A percentile compares a stretch with the other conserved stretches of the same genome.
Evolutionary conservation across 2,113 vertebrate species (phyloP).

Genomic region (Rhagologus leucostigma): DNA sequence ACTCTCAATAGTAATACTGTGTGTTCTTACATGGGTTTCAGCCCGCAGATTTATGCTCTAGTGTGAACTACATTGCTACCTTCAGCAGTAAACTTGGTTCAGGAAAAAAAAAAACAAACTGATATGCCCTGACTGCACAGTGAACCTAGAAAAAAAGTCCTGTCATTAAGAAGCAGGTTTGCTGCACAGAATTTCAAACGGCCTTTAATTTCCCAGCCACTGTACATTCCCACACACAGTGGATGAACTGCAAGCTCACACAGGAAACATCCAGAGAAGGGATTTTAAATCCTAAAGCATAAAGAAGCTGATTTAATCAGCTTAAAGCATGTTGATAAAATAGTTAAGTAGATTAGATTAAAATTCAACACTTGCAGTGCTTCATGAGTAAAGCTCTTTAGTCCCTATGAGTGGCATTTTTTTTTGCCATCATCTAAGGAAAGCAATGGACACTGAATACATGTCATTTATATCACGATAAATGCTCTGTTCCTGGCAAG

Average conservation of each 20-base stretch:
- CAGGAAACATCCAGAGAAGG: neutral
- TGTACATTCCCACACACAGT: neutral
- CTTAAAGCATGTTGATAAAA: slow-evolving; percentile 15
- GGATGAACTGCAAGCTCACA: neutral
- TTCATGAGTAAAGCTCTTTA: neutral
- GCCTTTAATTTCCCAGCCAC: slow-evolving; percentile 11
- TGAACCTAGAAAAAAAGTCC: neutral
- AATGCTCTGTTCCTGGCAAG: neutral
- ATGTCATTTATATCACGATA: neutral
- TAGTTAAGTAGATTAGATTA: slow-evolving; percentile 13
- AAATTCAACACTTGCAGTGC: neutral
- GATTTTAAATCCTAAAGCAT: slow-evolving; percentile 4
- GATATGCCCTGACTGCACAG: neutral
- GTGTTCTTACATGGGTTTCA: neutral
- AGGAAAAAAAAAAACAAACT: neutral
- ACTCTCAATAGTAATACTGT: neutral
- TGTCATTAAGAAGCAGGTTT: neutral
- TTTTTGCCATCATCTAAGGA: neutral
- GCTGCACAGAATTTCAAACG: slow-evolving; percentile 13
- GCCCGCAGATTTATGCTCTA: slow-evolving; percentile 12
- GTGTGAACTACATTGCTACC: neutral
- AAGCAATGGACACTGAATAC: neutral
- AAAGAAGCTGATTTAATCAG: slow-evolving; percentile 7
- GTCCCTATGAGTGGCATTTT: neutral
- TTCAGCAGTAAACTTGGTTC: neutral